Evolutionary conservation across 2,888 invertebrate species (phyloP).

Genomic region (Agrochola lota): DNA sequence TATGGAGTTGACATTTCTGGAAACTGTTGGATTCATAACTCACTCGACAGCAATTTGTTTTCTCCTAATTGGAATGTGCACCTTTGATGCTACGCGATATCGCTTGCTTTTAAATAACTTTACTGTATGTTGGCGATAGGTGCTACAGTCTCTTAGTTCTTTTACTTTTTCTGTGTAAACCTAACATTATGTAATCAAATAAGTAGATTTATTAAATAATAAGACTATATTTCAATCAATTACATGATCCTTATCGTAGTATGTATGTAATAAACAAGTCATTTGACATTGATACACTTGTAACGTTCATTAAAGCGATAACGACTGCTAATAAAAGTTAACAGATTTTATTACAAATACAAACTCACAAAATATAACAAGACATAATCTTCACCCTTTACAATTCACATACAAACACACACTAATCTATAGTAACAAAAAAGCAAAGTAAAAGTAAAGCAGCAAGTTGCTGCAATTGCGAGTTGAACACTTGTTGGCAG

Average conservation of each 20-base stretch:
- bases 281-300: slow-evolving; percentile 13
- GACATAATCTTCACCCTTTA: neutral
- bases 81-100: slow-evolving; percentile 25
- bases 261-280: slow-evolving; percentile 14
- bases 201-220: neutral
- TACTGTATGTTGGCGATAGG: neutral
- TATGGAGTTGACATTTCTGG: slow-evolving; percentile 3
- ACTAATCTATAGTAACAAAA: too few relatives aligned
- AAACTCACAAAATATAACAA: neutral
- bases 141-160: neutral
- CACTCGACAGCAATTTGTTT: slow-evolving; percentile 22
- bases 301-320: slow-evolving; percentile 35
- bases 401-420: too few relatives aligned
- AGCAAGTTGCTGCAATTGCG: too few relatives aligned
- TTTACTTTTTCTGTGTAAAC: neutral
- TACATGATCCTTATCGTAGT: slow-evolving; percentile 27
- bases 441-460: too few relatives aligned
- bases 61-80: slow-evolving; percentile 17
- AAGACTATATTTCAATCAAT: slow-evolving; percentile 33
- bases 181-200: too few relatives aligned
- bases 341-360: slow-evolving; percentile 1
- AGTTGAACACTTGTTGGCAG: too few relatives aligned
- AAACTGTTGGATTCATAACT: slow-evolving; percentile 5
- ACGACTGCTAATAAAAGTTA: neutral
- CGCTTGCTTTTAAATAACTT: neutral